Evolutionary conservation across 2,113 vertebrate species (phyloP).

Genomic region (Labeo rohita): DNA sequence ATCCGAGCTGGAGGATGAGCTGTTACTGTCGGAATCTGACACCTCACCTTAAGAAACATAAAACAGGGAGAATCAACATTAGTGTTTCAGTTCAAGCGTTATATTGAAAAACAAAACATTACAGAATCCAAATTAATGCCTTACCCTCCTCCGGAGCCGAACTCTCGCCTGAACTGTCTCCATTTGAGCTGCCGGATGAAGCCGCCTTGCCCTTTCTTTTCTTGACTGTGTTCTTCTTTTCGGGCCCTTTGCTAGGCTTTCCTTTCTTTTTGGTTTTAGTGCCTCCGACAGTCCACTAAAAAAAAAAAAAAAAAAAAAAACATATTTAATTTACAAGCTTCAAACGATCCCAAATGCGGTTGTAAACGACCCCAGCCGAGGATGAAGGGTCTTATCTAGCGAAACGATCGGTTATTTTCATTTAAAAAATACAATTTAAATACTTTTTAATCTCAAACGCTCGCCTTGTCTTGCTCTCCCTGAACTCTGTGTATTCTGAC

Average conservation of each 20-base stretch:
- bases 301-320: slow-evolving; percentile 33
- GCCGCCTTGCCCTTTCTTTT: slow-evolving; percentile 89
- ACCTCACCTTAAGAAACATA: slow-evolving; percentile 84
- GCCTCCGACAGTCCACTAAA: slow-evolving; percentile 96
- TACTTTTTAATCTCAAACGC: no score
- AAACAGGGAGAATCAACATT: background rate
- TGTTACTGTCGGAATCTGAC: slow-evolving; percentile 96
- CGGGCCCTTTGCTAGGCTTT: slow-evolving; percentile 86
- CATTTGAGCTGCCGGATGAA: slow-evolving; percentile 95
- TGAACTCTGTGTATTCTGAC: no score
- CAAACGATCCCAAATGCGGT: no score
- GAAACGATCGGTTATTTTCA: no score
- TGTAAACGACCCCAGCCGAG: no score
- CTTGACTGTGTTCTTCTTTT: slow-evolving; percentile 91
- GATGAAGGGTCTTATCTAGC: no score
- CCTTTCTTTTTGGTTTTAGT: slow-evolving; percentile 98
- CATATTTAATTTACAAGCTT: background rate
- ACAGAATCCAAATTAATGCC: slow-evolving; percentile 28
- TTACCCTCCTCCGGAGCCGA: slow-evolving; percentile 97
- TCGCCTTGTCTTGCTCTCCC: no score
- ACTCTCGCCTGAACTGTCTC: slow-evolving; percentile 94
- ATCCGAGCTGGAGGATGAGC: slow-evolving; percentile 94
- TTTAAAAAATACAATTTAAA: no score
- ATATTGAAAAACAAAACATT: background rate
- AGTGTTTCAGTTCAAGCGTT: background rate